phyloP scores from a whole-genome alignment of 2,888 invertebrate species.

The Torymus tubicola region DNA sequence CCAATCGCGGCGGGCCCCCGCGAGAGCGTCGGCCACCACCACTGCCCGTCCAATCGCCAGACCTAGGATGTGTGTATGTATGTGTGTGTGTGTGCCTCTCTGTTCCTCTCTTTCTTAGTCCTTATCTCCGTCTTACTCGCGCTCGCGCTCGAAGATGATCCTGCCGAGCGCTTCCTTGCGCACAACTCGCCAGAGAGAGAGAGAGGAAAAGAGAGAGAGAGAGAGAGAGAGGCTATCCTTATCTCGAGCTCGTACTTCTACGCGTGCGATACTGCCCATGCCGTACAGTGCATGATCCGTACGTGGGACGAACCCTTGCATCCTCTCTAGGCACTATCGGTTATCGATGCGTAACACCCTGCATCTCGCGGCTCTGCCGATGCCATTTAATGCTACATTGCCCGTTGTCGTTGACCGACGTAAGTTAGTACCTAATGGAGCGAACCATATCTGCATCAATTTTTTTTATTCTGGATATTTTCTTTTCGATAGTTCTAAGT shows the following conservation, averaged over 20 bases:
- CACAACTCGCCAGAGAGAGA: not conserved
- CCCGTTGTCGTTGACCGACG: too few species aligned
- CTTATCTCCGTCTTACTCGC: not conserved
- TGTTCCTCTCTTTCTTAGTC: conserved; percentile 8
- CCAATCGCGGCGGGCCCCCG: conserved; percentile 65
- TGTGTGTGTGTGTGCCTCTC: conserved; percentile 29
- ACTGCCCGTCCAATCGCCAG: conserved; percentile 66
- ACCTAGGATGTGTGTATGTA: not conserved
- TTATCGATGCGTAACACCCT: conserved; percentile 29
- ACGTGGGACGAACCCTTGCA: not conserved
- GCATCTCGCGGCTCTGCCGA: too few species aligned
- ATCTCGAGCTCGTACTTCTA: not conserved
- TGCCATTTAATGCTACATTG: conserved; percentile 24
- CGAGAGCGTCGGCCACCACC: conserved; percentile 60
- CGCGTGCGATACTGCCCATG: conserved; percentile 8
- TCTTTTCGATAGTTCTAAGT: too few species aligned
- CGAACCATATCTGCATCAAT: not conserved
- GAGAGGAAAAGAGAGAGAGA: not conserved
- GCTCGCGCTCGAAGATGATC: conserved; percentile 20
- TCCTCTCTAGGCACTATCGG: conserved; percentile 10
- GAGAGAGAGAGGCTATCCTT: conserved; percentile 3
- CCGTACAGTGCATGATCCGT: not conserved
- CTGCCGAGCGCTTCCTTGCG: conserved; percentile 3
- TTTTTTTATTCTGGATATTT: too few species aligned
- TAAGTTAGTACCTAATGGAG: not conserved